Evolutionary conservation across 2,797 vertebrate species (phyloP).

Genomic region (Taeniopygia guttata): DNA sequence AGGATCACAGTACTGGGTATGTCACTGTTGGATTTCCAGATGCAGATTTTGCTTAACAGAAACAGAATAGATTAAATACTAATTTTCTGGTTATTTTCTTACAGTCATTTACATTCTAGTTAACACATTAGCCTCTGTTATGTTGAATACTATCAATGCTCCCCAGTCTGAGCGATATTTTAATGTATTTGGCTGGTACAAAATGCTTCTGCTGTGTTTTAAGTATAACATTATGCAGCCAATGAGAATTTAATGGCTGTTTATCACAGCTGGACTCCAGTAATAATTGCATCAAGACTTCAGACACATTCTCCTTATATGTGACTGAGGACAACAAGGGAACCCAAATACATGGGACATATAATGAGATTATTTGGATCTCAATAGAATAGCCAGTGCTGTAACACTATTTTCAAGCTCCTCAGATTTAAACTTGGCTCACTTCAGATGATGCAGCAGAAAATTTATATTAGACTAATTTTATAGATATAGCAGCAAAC

Average conservation of each 20-base stretch:
- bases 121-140: neutral
- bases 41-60: neutral
- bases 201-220: slow-evolving; percentile 48
- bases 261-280: slow-evolving; percentile 37
- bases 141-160: neutral
- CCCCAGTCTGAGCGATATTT: neutral
- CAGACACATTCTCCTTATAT: neutral
- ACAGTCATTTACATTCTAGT: neutral
- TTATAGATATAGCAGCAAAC: slow-evolving; percentile 6
- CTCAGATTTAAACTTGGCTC: slow-evolving; percentile 30
- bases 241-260: slow-evolving; percentile 60
- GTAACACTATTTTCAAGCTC: slow-evolving; percentile 45
- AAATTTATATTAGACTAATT: slow-evolving; percentile 57
- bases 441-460: slow-evolving; percentile 53
- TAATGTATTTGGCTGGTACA: neutral
- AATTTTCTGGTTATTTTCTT: neutral
- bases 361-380: slow-evolving; percentile 61
- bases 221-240: slow-evolving; percentile 1
- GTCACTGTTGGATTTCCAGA: neutral
- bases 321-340: neutral
- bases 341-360: slow-evolving; percentile 32
- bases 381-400: slow-evolving; percentile 3
- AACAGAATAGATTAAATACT: neutral
- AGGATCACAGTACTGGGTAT: neutral
- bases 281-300: slow-evolving; percentile 27